phyloP scores from a whole-genome alignment of 2,888 invertebrate species.

The Dynastes maya region DNA sequence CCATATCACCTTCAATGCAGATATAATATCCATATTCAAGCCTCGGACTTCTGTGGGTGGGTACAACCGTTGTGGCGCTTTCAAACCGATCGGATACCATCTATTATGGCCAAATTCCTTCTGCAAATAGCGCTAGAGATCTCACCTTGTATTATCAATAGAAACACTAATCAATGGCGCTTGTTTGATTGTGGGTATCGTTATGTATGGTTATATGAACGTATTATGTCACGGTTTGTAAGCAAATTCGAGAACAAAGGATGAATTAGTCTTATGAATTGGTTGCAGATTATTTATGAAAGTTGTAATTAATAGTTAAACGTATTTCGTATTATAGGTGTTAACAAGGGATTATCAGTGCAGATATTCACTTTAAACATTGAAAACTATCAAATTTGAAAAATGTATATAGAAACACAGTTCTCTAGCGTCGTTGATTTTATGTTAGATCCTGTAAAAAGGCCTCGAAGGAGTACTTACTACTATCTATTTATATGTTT shows the following conservation, averaged over 20 bases:
- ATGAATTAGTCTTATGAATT: constrained; percentile 29
- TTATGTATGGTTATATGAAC: constrained; percentile 6
- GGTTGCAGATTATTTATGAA: not conserved
- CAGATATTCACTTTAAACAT: too few relatives aligned
- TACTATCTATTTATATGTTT: too few relatives aligned
- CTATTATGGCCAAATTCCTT: constrained; percentile 7
- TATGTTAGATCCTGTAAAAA: too few relatives aligned
- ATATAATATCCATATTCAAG: not conserved
- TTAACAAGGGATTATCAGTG: too few relatives aligned
- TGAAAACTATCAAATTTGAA: too few relatives aligned
- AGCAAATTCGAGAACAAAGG: constrained; percentile 15
- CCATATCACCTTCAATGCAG: not conserved
- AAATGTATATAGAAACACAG: too few relatives aligned
- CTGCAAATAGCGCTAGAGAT: constrained; percentile 17
- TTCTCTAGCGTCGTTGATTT: too few relatives aligned
- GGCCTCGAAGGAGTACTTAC: too few relatives aligned
- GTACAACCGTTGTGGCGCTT: not conserved
- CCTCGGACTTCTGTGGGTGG: not conserved
- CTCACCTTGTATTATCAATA: constrained; percentile 32
- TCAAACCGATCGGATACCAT: not conserved
- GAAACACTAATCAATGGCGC: constrained; percentile 33
- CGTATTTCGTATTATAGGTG: not conserved
- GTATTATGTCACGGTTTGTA: constrained; percentile 20
- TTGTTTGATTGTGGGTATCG: constrained; percentile 29
- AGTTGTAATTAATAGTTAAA: not conserved